Evolutionary conservation across 23 tunicate genomes (phyloP).

Genomic region (Styela clava): DNA sequence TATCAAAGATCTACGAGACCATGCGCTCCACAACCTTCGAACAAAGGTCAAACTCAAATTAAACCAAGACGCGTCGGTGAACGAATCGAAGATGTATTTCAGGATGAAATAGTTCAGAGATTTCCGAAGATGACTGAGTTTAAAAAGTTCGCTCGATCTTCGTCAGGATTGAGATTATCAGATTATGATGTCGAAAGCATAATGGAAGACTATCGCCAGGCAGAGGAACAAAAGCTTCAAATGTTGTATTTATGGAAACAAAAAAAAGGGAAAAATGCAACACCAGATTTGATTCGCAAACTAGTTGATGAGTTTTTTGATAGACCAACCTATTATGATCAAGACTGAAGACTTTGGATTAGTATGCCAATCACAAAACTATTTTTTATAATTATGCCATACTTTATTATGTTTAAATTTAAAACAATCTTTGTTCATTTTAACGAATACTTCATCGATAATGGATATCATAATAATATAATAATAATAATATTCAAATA

Average conservation of each 20-base stretch:
- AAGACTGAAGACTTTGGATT: neutral
- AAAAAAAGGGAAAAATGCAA: conserved; percentile 16
- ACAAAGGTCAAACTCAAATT: neutral
- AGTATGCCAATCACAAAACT: neutral
- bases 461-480: too few species aligned
- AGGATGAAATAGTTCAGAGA: conserved; percentile 9
- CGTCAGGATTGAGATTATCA: neutral
- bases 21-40: neutral
- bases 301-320: conserved; percentile 12
- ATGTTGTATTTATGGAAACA: conserved; percentile 12
- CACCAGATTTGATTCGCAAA: neutral
- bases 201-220: conserved; percentile 6
- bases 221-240: neutral
- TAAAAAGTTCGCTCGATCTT: conserved; percentile 7
- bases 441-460: too few species aligned
- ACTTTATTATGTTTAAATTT: too few species aligned
- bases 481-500: too few species aligned
- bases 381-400: too few species aligned
- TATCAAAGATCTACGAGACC: neutral
- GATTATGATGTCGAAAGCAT: conserved; percentile 1
- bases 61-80: neutral
- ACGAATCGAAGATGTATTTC: conserved; percentile 13
- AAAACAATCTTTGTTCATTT: too few species aligned
- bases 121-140: neutral
- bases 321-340: neutral